These are phyloP conservation scores for Nothoprocta pentlandii DNA, from an alignment of 2,113 vertebrate species.

Conservation along the genomic window DNA sequence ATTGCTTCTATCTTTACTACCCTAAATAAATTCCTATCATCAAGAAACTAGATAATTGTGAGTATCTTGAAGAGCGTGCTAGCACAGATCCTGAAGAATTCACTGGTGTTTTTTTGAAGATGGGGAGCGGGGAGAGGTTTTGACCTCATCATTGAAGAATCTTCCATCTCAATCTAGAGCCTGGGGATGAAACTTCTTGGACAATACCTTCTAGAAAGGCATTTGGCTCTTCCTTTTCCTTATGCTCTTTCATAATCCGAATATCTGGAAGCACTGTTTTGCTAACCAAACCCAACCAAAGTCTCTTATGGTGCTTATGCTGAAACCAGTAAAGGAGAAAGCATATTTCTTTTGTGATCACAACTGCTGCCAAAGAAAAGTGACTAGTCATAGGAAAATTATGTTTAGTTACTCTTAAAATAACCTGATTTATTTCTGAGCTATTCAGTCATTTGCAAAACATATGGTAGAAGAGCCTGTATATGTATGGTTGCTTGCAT, in stretches of 20 bases:
- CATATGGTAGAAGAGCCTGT: neutral
- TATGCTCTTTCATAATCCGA: neutral
- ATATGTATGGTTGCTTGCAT: neutral
- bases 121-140: neutral
- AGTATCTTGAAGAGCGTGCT: neutral
- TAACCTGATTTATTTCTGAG: neutral
- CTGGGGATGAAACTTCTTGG: neutral
- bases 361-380: neutral
- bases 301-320: neutral
- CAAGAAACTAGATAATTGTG: neutral
- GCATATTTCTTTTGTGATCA: neutral
- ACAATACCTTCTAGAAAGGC: neutral
- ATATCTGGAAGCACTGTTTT: neutral
- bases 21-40: neutral
- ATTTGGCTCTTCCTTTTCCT: neutral
- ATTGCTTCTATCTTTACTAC: neutral
- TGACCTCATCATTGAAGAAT: neutral
- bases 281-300: neutral
- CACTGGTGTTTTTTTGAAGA: neutral
- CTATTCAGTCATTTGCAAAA: neutral
- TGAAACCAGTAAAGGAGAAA: neutral
- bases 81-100: neutral
- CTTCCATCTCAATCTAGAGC: neutral
- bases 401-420: constrained; percentile 20
- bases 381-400: constrained; percentile 7